phyloP scores from a whole-genome alignment of 2,797 vertebrate genomes.

The Furcifer pardalis region DNA sequence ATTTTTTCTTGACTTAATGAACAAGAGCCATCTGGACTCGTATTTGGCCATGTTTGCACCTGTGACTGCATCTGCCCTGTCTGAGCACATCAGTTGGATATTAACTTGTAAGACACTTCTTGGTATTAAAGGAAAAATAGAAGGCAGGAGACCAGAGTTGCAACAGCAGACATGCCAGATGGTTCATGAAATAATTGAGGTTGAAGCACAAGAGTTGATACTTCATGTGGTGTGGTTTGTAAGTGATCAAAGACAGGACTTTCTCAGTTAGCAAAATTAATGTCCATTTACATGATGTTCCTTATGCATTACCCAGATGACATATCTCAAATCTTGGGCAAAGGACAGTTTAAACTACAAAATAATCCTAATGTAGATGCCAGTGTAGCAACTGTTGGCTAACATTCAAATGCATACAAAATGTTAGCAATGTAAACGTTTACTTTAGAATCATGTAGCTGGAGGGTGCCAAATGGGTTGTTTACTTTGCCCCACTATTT shows the following conservation, averaged over 20 bases:
- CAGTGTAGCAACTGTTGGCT: not conserved
- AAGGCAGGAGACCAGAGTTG: conserved; percentile 54
- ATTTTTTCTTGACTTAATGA: conserved; percentile 71
- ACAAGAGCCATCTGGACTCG: conserved; percentile 68
- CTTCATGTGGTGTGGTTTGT: conserved; percentile 51
- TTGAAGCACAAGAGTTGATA: conserved; percentile 64
- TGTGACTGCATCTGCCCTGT: conserved; percentile 64
- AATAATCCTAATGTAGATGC: not conserved
- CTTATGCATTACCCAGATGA: conserved; percentile 53
- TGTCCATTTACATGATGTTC: conserved; percentile 37
- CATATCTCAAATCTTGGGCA: conserved; percentile 59
- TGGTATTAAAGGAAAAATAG: conserved; percentile 59
- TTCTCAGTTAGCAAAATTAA: conserved; percentile 52
- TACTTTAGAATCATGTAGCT: not conserved
- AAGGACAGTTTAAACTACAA: conserved; percentile 10
- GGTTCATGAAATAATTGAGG: conserved; percentile 67
- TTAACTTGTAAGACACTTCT: conserved; percentile 67
- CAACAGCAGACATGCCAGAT: conserved; percentile 72
- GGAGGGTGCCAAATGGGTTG: not conserved
- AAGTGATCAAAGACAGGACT: conserved; percentile 58
- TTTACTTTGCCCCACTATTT: not conserved
- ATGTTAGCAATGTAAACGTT: not conserved
- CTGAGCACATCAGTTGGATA: conserved; percentile 68
- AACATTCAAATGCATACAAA: not conserved
- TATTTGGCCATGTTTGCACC: conserved; percentile 69